Conservation (phyloP, 2,113 vertebrate species). For the Picathartes gymnocephalus region DNA sequence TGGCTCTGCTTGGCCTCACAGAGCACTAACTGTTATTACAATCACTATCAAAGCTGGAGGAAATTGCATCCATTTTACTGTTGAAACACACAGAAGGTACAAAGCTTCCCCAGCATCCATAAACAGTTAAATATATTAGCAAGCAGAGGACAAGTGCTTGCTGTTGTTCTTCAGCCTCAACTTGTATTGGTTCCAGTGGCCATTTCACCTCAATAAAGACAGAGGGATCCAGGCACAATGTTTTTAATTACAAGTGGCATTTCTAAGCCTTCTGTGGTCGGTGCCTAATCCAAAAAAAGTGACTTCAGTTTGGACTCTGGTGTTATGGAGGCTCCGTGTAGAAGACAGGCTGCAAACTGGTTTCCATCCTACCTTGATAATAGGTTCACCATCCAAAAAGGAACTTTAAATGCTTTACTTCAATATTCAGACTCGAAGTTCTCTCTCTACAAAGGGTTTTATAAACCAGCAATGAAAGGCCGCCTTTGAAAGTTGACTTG, state of each 20-base stretch:
- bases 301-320: conserved; percentile 43
- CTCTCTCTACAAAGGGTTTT: conserved; percentile 61
- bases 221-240: conserved; percentile 10
- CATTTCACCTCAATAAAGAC: conserved; percentile 30
- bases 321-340: not conserved
- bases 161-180: conserved; percentile 12
- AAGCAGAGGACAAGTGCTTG: not conserved
- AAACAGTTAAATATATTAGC: conserved; percentile 13
- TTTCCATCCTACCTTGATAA: conserved; percentile 41
- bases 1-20: conserved; percentile 14
- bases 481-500: conserved; percentile 62
- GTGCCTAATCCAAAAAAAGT: conserved; percentile 33
- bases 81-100: not conserved
- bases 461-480: conserved; percentile 56
- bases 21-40: not conserved
- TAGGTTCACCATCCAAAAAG: conserved; percentile 44
- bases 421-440: conserved; percentile 62
- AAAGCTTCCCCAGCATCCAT: conserved; percentile 16
- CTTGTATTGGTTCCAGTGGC: conserved; percentile 34
- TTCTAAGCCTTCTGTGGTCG: conserved; percentile 23
- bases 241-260: conserved; percentile 55
- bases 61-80: conserved; percentile 52
- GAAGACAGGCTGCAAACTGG: conserved; percentile 41
- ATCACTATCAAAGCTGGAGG: conserved; percentile 16
- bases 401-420: conserved; percentile 51